phyloP scores from a whole-genome alignment of 1,140 invertebrate genomes.

The Belonocnema kinseyi region DNA sequence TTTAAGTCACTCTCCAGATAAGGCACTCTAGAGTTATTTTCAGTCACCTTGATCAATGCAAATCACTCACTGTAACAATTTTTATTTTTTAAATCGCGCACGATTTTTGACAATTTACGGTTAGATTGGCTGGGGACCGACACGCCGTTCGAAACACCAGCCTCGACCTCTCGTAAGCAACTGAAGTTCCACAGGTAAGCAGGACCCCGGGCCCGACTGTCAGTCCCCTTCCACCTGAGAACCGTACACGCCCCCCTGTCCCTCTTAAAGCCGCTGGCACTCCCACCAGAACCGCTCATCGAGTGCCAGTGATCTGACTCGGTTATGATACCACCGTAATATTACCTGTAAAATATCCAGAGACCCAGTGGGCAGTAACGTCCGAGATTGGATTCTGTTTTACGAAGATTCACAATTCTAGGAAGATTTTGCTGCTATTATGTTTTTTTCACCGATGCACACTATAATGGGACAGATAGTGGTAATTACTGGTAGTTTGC shows the following conservation, averaged over 20 bases:
- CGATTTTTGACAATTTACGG: constrained; percentile 57
- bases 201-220: constrained; percentile 66
- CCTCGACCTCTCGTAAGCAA: constrained; percentile 66
- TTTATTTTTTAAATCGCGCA: not conserved
- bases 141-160: constrained; percentile 39
- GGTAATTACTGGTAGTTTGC: too few relatives aligned
- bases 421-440: too few relatives aligned
- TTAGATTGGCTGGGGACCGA: constrained; percentile 50
- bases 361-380: constrained; percentile 1
- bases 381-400: not conserved
- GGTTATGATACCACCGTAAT: not conserved
- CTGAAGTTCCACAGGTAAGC: constrained; percentile 64
- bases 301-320: constrained; percentile 8
- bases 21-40: not conserved
- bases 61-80: not conserved
- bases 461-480: too few relatives aligned
- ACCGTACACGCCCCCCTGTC: constrained; percentile 40
- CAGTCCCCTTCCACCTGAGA: constrained; percentile 52
- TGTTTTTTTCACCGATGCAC: too few relatives aligned
- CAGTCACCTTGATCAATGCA: too few relatives aligned
- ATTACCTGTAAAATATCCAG: not conserved
- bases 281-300: not conserved
- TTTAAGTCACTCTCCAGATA: too few relatives aligned
- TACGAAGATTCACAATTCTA: not conserved
- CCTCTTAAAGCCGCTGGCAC: not conserved